Conservation (phyloP, 2,113 vertebrate genomes). For the Nannobrachium achirus region DNA sequence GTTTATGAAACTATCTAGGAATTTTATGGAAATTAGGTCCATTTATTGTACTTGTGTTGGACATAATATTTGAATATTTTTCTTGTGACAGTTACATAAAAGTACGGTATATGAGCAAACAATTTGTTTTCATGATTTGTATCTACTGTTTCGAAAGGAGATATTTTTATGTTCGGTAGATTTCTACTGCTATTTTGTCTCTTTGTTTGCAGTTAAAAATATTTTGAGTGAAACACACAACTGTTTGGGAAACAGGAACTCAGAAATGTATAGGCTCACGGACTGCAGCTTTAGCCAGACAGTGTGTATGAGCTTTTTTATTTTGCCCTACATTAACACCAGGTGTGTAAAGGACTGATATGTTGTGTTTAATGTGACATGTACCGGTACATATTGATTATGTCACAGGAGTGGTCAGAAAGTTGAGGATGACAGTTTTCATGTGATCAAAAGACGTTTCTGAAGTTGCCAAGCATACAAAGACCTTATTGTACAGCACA, state of each 20-base stretch:
- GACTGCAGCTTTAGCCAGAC: no score
- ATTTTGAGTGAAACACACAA: no score
- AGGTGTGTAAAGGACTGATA: no score
- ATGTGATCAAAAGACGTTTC: slow-evolving; percentile 31
- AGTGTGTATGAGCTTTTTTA: no score
- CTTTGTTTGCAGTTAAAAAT: not conserved
- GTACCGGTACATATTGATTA: slow-evolving; percentile 73
- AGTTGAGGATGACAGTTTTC: slow-evolving; percentile 10
- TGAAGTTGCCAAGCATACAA: slow-evolving; percentile 16
- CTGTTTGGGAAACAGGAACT: no score
- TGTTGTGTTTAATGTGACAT: slow-evolving; percentile 34
- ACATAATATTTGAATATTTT: slow-evolving; percentile 77
- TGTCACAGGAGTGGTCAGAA: slow-evolving; percentile 28
- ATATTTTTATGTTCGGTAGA: slow-evolving; percentile 55
- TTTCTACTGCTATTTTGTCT: slow-evolving; percentile 68
- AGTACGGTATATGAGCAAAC: slow-evolving; percentile 33
- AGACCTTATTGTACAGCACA: slow-evolving; percentile 56
- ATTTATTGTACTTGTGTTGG: slow-evolving; percentile 72
- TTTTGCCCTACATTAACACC: no score
- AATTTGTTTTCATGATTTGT: slow-evolving; percentile 58
- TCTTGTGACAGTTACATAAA: slow-evolving; percentile 65
- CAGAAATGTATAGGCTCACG: no score
- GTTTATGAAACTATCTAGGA: slow-evolving; percentile 64
- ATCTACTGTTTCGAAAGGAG: slow-evolving; percentile 58
- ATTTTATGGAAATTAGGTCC: slow-evolving; percentile 52